Evolutionary conservation across 2,797 vertebrate genomes (phyloP), one percentile per base, ranked within the genome.

Genomic region (Emys orbicularis): DNA sequence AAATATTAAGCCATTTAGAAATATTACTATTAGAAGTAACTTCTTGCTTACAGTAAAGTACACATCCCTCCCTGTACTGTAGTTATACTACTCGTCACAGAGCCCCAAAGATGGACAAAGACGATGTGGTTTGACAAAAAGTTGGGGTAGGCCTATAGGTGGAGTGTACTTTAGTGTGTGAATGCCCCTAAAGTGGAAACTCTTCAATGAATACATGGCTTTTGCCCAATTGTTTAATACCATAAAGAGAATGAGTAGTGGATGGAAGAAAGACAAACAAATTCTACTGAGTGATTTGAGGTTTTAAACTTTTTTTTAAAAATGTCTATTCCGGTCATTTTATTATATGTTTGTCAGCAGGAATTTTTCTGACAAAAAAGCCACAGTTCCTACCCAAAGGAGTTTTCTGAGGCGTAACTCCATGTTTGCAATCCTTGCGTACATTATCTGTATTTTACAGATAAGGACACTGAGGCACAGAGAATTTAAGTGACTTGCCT

Each of bases 381-480:
- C 84, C 90, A 86, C 61, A 96, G 94, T 54, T 88, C 54, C 82
- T 94, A 94, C 93, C 91, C 93, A 53, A 80, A 88, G 96, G 87
- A 92, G 41, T 82, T 94, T 95, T 76, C 87, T 93, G 91, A 80
- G 80, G 80, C 81, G 82, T 94, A 90, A 89, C 86, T 92, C 92
- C 92, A 93, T 91, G 72, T 88, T 88, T 72, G 85, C 89, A 93
- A 65, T 96, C 81, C 84, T 94, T 93, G 92, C 94, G 31, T 89
- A 88, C 90, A 9, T 81, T 5, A 21, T 16, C 65, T 57, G 87
- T 85, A n/a, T 96, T 96, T 97, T 94, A 91, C 80, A 94, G 96
- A 85, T 94, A 93, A 94, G 90, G 89, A 95, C 95, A 90, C 96
- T 90, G 90, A 96, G 95, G 96, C 94, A 90, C 72, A 86, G 82